Base-by-base conservation (phyloP, 1,140 invertebrate species). In the Neotoxoptera formosana region DNA sequence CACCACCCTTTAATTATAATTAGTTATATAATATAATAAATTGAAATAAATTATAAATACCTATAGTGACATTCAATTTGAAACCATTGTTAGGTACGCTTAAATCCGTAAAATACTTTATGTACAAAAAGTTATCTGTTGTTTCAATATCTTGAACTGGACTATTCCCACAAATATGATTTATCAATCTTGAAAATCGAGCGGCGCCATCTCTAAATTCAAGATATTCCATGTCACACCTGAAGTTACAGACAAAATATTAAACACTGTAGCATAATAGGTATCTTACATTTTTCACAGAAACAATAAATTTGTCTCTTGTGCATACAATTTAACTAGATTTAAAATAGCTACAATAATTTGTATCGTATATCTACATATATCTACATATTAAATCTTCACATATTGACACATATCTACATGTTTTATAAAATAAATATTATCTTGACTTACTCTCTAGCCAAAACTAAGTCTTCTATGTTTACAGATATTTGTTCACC, bases 201-300 rank as follows among this genome's bases (percentile, higher is more conserved):
- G 98, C 97, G 25, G 96, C 96, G 76, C 98, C 98, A 95, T 98
- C 97, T 93, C 96, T 96, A 23, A 98, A 94, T 95, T 98, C 97
- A 0, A 99, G 95, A 94, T 96, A 97, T 94, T 98, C 97, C 30
- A 94, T 95, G 76, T 94, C 94, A 95, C 98, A 99, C 20, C 96
- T 97, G n/a, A 67, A n/a, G 30, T n/a, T 67, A 67, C 4, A 67
- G 20, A 67, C 4, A 67, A 14, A 17, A 67, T 60, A n/a, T 67
- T 67, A 67, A n/a, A 14, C 11, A 67, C 20, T n/a, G 30, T 30
- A n/a, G 11, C 60, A 14, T 41, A 41, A 41, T 41, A 41, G 41
- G 41, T 41, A 41, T 4, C 41, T 67, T 67, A 67, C 30, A n/a
- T 67, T 67, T 2, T 30, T 67, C 30, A n/a, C 60, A 14, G 1